Conservation (phyloP, 2,113 vertebrate species). For the Agapornis roseicollis region DNA sequence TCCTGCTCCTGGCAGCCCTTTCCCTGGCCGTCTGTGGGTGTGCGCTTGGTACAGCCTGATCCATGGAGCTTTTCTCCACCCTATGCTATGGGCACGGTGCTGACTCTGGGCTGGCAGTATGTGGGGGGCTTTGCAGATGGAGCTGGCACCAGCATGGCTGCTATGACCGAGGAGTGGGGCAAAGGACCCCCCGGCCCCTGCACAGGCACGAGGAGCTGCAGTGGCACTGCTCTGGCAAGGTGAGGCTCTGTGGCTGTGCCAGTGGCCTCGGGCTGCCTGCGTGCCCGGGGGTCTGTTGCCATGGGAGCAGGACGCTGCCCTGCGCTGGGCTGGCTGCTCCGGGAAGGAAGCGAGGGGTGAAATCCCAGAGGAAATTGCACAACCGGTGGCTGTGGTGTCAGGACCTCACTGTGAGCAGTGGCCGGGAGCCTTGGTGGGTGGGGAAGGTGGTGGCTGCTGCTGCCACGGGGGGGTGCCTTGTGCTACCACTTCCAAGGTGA, state of each 20-base stretch:
- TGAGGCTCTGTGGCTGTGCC: accelerated
- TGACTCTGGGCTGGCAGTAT: not conserved
- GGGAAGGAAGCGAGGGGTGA: not conserved
- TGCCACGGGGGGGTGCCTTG: accelerated
- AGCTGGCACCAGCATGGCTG: not conserved
- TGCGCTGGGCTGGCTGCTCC: not conserved
- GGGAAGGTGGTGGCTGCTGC: not conserved
- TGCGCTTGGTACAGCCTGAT: too few species aligned
- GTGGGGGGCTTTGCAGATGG: not conserved
- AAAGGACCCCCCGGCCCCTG: accelerated
- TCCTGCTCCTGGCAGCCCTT: not conserved
- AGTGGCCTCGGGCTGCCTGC: not conserved
- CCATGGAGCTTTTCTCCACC: not conserved
- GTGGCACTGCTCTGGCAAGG: accelerated
- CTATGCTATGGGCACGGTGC: accelerated
- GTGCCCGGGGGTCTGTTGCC: not conserved
- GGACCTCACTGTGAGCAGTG: not conserved
- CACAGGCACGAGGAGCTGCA: accelerated
- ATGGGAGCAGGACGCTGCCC: accelerated
- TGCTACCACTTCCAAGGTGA: accelerated
- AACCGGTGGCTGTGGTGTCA: not conserved
- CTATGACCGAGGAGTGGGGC: accelerated
- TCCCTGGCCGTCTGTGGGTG: accelerated
- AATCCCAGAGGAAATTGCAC: slow-evolving; percentile 61
- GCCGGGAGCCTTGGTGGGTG: accelerated